Base-by-base conservation (phyloP, 2,888 invertebrate genomes). In the Ptychoptera contaminata region DNA sequence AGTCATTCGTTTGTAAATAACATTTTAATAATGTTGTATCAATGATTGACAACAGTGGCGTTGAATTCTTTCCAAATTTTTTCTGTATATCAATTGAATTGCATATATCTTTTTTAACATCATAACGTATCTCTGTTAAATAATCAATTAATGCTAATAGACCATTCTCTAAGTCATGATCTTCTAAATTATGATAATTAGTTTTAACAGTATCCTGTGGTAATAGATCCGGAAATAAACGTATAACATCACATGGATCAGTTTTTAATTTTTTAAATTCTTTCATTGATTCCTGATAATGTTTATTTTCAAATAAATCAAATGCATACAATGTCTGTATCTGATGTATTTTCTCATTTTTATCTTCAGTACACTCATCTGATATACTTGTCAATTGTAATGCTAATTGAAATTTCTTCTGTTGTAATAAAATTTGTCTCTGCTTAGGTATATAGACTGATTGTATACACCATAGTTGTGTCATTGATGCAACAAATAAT, bases 1-100 rank as follows among this genome's bases (percentile, higher is more conserved):
- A 91, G 66, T 97, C 94, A 61, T 97, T 96, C 1, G 92, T 94
- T 84, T 91, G 85, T 47, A 98, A 71, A 67, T 97, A 98, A 60
- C 97, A 97, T 64, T 97, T 97, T 9, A 98, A 70, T 42, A 98
- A 68, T 1, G 96, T 96, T 0, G 97, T 98, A 61, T 98, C 98
- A 47, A 98, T 93, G 45, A 97, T 84, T 63, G 93, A 92, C 47
- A 94, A 64, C 29, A 87, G 66, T 51, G 79, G 76, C 49, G 75
- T 71, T 9, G 73, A 46, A 44, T 48, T 46, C 47, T 52, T 49
- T 23, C 47, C 49, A 48, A 45, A 47, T 39, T 51, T 46, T 34
- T 65, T 61, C 31, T 56, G 54, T 23, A 23, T 23, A 36, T 60
- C 68, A 53, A 54, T 63, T 47, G 59, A 51, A 52, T 65, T 62